These are phyloP conservation scores for Orchestia grillus DNA, from an alignment of 1,140 invertebrate genomes.

Conservation along the genomic window DNA sequence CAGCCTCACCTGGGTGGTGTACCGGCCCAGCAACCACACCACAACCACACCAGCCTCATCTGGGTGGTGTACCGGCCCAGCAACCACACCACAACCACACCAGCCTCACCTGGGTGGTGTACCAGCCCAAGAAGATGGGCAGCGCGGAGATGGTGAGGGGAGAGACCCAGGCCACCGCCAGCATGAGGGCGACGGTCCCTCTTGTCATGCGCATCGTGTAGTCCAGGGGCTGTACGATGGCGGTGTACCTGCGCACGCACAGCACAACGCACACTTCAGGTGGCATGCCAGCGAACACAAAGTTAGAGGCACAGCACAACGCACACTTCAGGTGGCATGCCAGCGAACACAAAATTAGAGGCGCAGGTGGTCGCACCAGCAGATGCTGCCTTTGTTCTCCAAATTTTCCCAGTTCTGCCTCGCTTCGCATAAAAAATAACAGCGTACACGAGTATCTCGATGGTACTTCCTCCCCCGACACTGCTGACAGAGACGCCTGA, in stretches of 20 bases:
- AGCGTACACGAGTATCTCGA: no score
- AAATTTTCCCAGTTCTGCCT: no score
- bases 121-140: constrained; percentile 93
- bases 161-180: constrained; percentile 87
- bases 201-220: constrained; percentile 88
- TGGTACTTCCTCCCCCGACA: no score
- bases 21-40: constrained; percentile 79
- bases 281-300: no score
- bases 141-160: constrained; percentile 94
- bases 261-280: no score
- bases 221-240: constrained; percentile 88
- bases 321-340: no score
- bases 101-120: constrained; percentile 80
- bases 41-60: constrained; percentile 70
- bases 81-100: background rate
- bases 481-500: no score
- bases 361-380: no score
- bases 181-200: constrained; percentile 72
- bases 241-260: constrained; percentile 79
- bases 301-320: no score
- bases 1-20: constrained; percentile 80
- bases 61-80: constrained; percentile 89
- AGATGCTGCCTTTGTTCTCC: no score
- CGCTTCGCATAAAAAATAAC: no score
- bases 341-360: no score